These are phyloP conservation scores for Bombyx mori DNA, from an alignment of 1,140 invertebrate species.

Conservation along the genomic window ASM3026992v2 NC_085107.1:17143501-17144000, in stretches of 20 bases:
- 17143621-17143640: no score
- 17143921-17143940: conserved; percentile 69
- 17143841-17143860: conserved; percentile 86
- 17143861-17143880: conserved; percentile 76
- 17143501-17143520: no score
- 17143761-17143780: conserved; percentile 24
- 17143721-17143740: conserved; percentile 79
- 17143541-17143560: no score
- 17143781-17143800: conserved; percentile 29
- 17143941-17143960: not conserved
- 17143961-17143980: not conserved
- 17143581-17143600: not conserved
- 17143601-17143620: not conserved
- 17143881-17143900: conserved; percentile 79
- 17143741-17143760: conserved; percentile 73
- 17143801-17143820: conserved; percentile 26
- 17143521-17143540: no score
- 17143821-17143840: conserved; percentile 74
- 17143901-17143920: conserved; percentile 73
- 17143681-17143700: conserved; percentile 80
- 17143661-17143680: conserved; percentile 79
- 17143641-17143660: conserved; percentile 83
- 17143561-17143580: no score
- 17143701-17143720: conserved; percentile 83
- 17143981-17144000: no score